Evolutionary conservation across 2,113 vertebrate genomes (phyloP).

Genomic region (Aegypius monachus): DNA sequence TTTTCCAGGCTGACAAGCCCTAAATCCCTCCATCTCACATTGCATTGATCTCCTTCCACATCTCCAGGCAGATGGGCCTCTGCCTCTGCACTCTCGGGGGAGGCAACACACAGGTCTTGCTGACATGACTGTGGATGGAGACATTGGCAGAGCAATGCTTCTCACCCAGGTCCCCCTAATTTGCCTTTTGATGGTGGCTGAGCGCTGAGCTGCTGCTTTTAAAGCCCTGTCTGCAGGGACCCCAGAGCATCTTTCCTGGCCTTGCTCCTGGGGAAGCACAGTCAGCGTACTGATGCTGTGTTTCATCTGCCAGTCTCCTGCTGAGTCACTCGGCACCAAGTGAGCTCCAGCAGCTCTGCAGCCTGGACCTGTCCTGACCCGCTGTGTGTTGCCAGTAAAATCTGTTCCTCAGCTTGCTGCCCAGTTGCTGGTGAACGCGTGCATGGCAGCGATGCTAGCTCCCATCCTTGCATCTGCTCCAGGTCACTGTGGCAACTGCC

Average conservation of each 20-base stretch:
- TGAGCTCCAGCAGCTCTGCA: background rate
- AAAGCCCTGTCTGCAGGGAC: background rate
- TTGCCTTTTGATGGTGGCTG: background rate
- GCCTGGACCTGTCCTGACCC: background rate
- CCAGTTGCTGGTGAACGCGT: rapidly evolving
- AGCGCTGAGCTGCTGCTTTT: background rate
- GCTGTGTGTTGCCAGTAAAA: background rate
- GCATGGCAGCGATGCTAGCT: rapidly evolving
- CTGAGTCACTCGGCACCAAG: background rate
- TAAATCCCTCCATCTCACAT: background rate
- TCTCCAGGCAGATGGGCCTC: background rate
- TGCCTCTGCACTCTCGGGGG: background rate
- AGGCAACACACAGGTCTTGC: background rate
- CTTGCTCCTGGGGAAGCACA: background rate
- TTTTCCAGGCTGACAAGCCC: background rate
- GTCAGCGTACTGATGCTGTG: rapidly evolving
- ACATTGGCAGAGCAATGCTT: rapidly evolving
- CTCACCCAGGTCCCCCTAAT: background rate
- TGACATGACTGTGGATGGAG: background rate
- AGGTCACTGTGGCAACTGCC: background rate
- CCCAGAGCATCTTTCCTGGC: background rate
- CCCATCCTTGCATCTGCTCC: background rate
- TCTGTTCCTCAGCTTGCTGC: background rate
- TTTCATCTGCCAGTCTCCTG: background rate
- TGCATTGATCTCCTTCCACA: background rate